Evolutionary conservation across 1,140 invertebrate species (phyloP), one percentile per base, ranked within the genome.

Genomic region (Forficula auricularia): DNA sequence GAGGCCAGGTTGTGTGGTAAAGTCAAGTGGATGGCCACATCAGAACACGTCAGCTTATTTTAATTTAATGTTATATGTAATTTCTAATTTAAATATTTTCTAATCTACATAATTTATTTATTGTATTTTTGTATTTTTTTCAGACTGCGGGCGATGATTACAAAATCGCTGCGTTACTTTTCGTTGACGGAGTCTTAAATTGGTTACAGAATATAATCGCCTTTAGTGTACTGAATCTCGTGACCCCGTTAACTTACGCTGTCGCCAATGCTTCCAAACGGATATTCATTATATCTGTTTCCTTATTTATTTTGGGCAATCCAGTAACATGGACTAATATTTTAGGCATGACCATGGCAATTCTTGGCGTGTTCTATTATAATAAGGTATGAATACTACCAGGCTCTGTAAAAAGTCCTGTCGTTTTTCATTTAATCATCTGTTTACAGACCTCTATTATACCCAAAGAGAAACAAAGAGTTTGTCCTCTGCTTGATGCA

Each of bases 261-360:
- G 89, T 98, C 15, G 87, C 89, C 12, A 95, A 84, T 61, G 86
- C 88, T 10, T 87, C 87, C n/a, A 97, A 98, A 62, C 68, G 92
- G 51, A 87, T 96, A 48, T 85, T 85, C 45, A 83, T 97, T 14
- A 96, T 97, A 52, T 77, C 72, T 15, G 76, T 87, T 16, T 95
- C 89, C 4, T 65, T 98, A 42, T 60, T 95, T 32, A 69, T 92
- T 47, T 64, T 97, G 44, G 77, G 82, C 19, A 98, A 98, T 66
- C 91, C 91, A 1, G 88, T 96, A 1, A 88, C 89, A 3, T 64
- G 71, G 40, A 61, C 79, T 27, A 97, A 98, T 63, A 59, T 94
- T 47, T 67, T 84, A 37, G 92, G 92, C 31, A 97, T 96, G 90
- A 62, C 78, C 20, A 54, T 94, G 44, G 90, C 94, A 3, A 79